Base-by-base conservation (phyloP, 1,140 invertebrate genomes). In the Pemphigus obesinymphae region DNA sequence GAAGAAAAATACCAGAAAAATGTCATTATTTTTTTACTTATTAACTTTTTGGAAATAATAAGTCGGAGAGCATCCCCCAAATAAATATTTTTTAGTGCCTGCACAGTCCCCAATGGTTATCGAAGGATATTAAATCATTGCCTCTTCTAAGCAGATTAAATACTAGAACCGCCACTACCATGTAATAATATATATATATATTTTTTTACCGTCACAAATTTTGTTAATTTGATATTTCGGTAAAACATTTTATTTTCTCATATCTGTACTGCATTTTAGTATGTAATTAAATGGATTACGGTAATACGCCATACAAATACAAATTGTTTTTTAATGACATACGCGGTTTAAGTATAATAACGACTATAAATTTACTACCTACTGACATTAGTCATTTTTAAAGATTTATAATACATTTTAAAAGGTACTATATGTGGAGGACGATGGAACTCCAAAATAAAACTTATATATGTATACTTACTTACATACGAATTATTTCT, bases 301-400 rank as follows among this genome's bases (percentile, higher is more conserved):
- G 58, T 34, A 34, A 31, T 31, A 63, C 20, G 13, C 11, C 15
- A n/a, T n/a, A n/a, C 3, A 63, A 50, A 50, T 73, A 50, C 70
- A 73, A 48, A 73, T 73, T 73, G 70, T 73, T 73, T 73, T 73
- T 73, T 73, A 73, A 73, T 73, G 70, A 50, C 45, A 31, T 10
- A 50, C 45, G 3, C 11, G 20, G 45, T 29, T 29, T 45, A 29
- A 72, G 15, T 72, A 15, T 72, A 31, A 70, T 72, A 26, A 72
- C 43, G 43, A 72, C 66, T 23, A 29, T 17, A 72, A 23, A 40
- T 40, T 5, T 53, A 53, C 3, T n/a, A 17, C 17, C 3, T 53
- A 53, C 48, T 4, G 5, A 48, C 20, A 31, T 20, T 13, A n/a
- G 70, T 73, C 7, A 73, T 73, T 50, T 73, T 48, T 48, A 50